Base-by-base conservation (phyloP, 2,797 vertebrate species). In the Chrosomus eos region DNA sequence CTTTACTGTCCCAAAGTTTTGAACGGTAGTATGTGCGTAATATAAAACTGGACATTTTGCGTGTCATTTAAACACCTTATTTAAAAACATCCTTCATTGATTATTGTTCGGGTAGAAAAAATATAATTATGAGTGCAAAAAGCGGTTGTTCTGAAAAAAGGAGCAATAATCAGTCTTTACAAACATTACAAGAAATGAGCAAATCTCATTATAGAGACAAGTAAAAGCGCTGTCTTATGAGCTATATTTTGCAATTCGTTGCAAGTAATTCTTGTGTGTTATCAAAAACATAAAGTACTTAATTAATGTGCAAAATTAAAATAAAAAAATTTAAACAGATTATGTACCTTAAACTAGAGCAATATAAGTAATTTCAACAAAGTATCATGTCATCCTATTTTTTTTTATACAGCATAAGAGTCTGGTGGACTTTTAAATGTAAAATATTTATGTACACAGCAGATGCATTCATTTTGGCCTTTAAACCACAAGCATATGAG, bases 401-500 rank as follows among this genome's bases (percentile, higher is more conserved):
- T 45, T 4, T 62, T 74, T 64, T 64, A 23, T 62, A 64, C 18
- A 64, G 26, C 14, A 62, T 48, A 28, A 82, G 40, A 45, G 19
- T 60, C 21, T 68, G 3, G 11, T 53, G 18, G 48, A 70, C 48
- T 70, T 58, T 26, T 55, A 11, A 55, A 21, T 23, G 19, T 81
- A 60, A 60, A 71, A 48, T 10, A 84, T 70, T 58, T 8, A 77
- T 77, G n/a, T n/a, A 45, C 8, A 70, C 51, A 70, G 36, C 74
- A 78, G 62, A 84, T 70, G 82, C 64, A 60, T 84, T 48, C 21
- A n/a, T 64, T 80, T 14, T 80, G 68, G 14, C 48, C 72, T 62
- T 80, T 80, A 66, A 75, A 43, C 68, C 64, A 83, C 28, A 31
- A 77, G 64, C 62, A 84, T 81, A 71, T 81, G 53, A 81, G 48